phyloP scores from a whole-genome alignment of 2,888 invertebrate genomes.

The Scelioninae gen. 1 region DNA sequence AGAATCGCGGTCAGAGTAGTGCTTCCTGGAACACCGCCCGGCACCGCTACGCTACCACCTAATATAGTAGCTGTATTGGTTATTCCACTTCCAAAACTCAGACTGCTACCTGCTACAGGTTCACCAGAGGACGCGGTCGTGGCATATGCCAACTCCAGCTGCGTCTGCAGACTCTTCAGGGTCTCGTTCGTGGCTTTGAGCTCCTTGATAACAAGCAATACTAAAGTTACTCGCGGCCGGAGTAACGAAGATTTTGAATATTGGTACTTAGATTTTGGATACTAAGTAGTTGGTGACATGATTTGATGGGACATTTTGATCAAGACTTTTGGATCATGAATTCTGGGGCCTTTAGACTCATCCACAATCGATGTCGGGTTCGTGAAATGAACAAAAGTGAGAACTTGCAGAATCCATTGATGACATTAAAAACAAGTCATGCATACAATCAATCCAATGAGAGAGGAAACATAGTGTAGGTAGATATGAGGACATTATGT shows the following conservation, averaged over 20 bases:
- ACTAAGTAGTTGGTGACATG: slow-evolving; percentile 42
- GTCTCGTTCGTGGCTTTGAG: slow-evolving; percentile 93
- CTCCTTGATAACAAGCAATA: slow-evolving; percentile 87
- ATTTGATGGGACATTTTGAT: slow-evolving; percentile 35
- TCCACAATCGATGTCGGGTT: slow-evolving; percentile 43
- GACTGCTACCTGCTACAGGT: slow-evolving; percentile 78
- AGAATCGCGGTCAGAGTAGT: slow-evolving; percentile 91
- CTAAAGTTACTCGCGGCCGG: slow-evolving; percentile 77
- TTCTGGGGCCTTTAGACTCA: slow-evolving; percentile 32
- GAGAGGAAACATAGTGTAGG: too few species aligned
- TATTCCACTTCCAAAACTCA: slow-evolving; percentile 74
- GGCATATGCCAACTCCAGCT: slow-evolving; percentile 90
- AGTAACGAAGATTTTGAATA: slow-evolving; percentile 58
- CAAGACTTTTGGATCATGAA: slow-evolving; percentile 14
- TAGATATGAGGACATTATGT: too few species aligned
- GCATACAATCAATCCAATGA: neutral
- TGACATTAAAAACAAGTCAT: neutral
- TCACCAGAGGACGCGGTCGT: slow-evolving; percentile 85
- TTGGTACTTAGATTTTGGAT: slow-evolving; percentile 30
- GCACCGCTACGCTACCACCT: slow-evolving; percentile 83
- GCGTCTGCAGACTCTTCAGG: slow-evolving; percentile 91
- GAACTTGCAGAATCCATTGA: neutral
- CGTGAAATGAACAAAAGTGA: neutral
- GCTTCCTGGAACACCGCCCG: slow-evolving; percentile 86
- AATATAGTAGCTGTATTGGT: slow-evolving; percentile 76